A percentile compares a stretch with the other conserved stretches of the same genome.
phyloP scores from a whole-genome alignment of 2,888 invertebrate species.

The Andrena bicolor region DNA sequence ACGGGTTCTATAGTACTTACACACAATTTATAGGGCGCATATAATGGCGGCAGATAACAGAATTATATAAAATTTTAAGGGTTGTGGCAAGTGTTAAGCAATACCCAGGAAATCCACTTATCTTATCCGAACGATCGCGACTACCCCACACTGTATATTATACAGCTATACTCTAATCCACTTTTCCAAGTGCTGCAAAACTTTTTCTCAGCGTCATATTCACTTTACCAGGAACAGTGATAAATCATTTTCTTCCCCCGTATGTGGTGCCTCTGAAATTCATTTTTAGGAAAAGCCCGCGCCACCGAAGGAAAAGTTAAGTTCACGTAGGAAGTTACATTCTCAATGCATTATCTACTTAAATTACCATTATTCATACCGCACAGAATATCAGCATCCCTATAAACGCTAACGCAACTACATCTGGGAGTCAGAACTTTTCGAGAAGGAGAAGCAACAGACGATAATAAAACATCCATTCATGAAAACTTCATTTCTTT shows the following conservation, averaged over 20 bases:
- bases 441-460: no score
- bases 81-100: slow-evolving; percentile 5
- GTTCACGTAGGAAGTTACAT: not conserved
- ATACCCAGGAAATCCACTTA: slow-evolving; percentile 13
- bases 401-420: not conserved
- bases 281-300: not conserved
- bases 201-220: slow-evolving; percentile 33
- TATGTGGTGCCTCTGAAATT: not conserved
- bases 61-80: slow-evolving; percentile 5
- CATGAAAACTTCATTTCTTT: no score
- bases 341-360: not conserved
- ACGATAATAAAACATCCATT: no score
- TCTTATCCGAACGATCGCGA: not conserved
- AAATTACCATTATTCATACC: not conserved
- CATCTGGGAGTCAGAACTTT: not conserved
- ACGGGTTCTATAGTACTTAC: not conserved
- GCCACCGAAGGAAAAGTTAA: not conserved
- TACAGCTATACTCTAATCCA: slow-evolving; percentile 28
- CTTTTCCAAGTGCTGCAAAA: slow-evolving; percentile 32
- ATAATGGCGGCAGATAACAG: not conserved
- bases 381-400: not conserved
- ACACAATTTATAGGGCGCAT: not conserved
- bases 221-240: slow-evolving; percentile 25
- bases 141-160: slow-evolving; percentile 10
- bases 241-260: not conserved